These are phyloP conservation scores for Aplocera efformata DNA, from an alignment of 2,888 invertebrate genomes.

Conservation along the genomic window DNA sequence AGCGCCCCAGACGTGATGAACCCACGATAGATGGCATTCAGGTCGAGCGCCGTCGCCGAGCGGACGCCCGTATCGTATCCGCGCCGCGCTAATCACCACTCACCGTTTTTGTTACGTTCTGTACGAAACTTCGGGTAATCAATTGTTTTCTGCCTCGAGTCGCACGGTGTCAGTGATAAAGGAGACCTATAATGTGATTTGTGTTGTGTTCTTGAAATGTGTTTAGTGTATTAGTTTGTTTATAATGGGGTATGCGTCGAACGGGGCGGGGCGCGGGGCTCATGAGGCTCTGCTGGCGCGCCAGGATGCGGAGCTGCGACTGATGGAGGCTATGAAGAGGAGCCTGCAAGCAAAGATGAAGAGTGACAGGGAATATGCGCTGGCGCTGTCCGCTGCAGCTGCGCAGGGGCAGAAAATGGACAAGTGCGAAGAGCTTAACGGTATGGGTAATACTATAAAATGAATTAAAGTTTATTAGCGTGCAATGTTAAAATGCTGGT, in stretches of 20 bases:
- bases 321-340: slow-evolving; percentile 94
- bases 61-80: slow-evolving; percentile 43
- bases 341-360: slow-evolving; percentile 93
- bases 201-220: slow-evolving; percentile 73
- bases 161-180: slow-evolving; percentile 63
- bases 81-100: slow-evolving; percentile 19
- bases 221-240: slow-evolving; percentile 53
- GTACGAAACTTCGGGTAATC: slow-evolving; percentile 24
- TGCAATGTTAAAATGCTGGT: too few relatives aligned
- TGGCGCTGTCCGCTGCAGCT: slow-evolving; percentile 89
- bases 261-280: slow-evolving; percentile 91
- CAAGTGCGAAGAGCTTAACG: slow-evolving; percentile 85
- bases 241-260: slow-evolving; percentile 91
- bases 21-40: slow-evolving; percentile 62
- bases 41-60: slow-evolving; percentile 53
- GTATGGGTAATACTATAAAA: slow-evolving; percentile 58
- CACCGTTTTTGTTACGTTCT: slow-evolving; percentile 18
- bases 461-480: too few relatives aligned
- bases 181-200: slow-evolving; percentile 63
- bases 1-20: slow-evolving; percentile 41
- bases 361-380: slow-evolving; percentile 94
- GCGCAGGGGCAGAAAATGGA: slow-evolving; percentile 92
- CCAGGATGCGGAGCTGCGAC: slow-evolving; percentile 95
- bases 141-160: slow-evolving; percentile 41
- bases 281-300: slow-evolving; percentile 94